These are phyloP conservation scores for Otolemur garnettii DNA, from an alignment of 2,113 vertebrate species.

Conservation along the genomic window DNA sequence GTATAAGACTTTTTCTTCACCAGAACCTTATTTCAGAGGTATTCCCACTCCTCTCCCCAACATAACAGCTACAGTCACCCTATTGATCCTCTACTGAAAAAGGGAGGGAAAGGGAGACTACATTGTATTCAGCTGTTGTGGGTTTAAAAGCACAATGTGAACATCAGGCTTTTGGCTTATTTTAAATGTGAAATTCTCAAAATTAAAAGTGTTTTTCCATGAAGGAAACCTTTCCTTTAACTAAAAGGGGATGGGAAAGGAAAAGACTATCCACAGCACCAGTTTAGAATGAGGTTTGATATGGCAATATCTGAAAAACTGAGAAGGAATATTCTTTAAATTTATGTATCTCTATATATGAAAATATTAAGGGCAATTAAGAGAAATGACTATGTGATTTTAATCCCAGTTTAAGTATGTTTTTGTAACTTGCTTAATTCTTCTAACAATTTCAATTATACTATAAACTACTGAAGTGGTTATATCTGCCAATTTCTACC, in stretches of 20 bases:
- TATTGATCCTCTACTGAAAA: constrained; percentile 54
- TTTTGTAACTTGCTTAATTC: constrained; percentile 59
- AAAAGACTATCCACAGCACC: constrained; percentile 83
- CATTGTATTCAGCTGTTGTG: constrained; percentile 40
- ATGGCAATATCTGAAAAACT: constrained; percentile 81
- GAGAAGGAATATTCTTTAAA: constrained; percentile 57
- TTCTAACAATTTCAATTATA: constrained; percentile 69
- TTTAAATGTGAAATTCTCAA: constrained; percentile 75
- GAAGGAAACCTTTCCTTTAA: constrained; percentile 74
- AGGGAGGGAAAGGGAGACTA: constrained; percentile 42
- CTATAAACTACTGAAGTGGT: constrained; percentile 67
- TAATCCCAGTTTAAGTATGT: constrained; percentile 56
- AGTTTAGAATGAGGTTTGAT: constrained; percentile 83
- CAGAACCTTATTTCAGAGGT: neutral
- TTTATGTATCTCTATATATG: constrained; percentile 71
- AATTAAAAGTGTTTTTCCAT: constrained; percentile 69
- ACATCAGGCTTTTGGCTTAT: constrained; percentile 78
- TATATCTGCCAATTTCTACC: constrained; percentile 68
- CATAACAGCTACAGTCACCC: constrained; percentile 47
- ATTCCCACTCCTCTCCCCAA: constrained; percentile 64
- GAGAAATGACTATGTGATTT: constrained; percentile 66
- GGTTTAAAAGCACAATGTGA: constrained; percentile 79
- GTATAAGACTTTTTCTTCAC: constrained; percentile 52
- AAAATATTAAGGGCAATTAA: constrained; percentile 73
- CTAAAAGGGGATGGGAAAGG: neutral